These are phyloP conservation scores for Nephrocerus scutellatus DNA, from an alignment of 2,888 invertebrate species.

Conservation along the genomic window DNA sequence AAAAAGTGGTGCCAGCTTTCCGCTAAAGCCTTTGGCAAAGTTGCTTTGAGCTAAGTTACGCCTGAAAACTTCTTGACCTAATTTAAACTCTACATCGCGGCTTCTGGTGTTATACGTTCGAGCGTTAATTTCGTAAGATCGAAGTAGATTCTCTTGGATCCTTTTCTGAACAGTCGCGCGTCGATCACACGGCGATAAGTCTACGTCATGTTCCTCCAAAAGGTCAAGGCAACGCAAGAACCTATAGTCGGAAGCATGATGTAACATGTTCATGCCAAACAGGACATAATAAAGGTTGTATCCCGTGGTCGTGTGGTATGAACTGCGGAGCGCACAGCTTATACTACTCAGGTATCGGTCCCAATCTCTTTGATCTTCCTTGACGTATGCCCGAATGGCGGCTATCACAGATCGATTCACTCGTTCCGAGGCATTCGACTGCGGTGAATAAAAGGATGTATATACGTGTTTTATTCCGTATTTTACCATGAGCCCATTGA, in stretches of 20 bases:
- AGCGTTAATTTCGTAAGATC: too few relatives aligned
- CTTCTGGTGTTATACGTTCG: too few relatives aligned
- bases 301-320: slow-evolving; percentile 4
- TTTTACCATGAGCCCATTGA: neutral
- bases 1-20: too few relatives aligned
- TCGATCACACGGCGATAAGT: too few relatives aligned
- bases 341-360: slow-evolving; percentile 1
- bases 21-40: too few relatives aligned
- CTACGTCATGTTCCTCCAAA: too few relatives aligned
- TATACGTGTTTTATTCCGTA: slow-evolving; percentile 10
- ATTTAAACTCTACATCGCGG: too few relatives aligned
- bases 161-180: too few relatives aligned
- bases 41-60: too few relatives aligned
- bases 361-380: slow-evolving; percentile 1
- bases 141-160: too few relatives aligned
- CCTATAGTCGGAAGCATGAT: neutral
- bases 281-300: slow-evolving; percentile 8
- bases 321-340: slow-evolving; percentile 3
- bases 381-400: slow-evolving; percentile 6
- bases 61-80: too few relatives aligned
- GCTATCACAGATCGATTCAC: slow-evolving; percentile 6
- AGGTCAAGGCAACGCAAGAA: too few relatives aligned
- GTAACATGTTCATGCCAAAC: slow-evolving; percentile 4
- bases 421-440: slow-evolving; percentile 8
- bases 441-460: slow-evolving; percentile 2